Evolutionary conservation across 2,113 vertebrate genomes (phyloP).

Genomic region (Syrrhaptes paradoxus): DNA sequence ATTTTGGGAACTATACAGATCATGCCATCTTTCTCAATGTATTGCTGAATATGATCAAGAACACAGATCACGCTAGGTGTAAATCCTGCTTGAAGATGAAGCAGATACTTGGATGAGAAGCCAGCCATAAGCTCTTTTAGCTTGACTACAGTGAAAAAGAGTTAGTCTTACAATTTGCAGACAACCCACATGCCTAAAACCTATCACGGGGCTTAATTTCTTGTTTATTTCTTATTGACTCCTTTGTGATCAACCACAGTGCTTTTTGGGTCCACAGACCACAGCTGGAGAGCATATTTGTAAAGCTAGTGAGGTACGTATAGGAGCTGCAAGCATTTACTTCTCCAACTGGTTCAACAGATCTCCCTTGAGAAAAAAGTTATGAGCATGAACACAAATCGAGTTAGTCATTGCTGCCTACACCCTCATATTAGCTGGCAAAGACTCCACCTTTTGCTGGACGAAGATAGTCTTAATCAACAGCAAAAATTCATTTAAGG

Average conservation of each 20-base stretch:
- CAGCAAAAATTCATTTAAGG: constrained; percentile 56
- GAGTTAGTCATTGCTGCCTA: constrained; percentile 5
- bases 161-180: neutral
- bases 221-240: neutral
- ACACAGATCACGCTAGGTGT: neutral
- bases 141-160: neutral
- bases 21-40: neutral
- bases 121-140: neutral
- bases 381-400: neutral
- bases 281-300: neutral
- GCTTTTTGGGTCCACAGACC: neutral
- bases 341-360: neutral
- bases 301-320: neutral
- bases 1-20: neutral
- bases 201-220: neutral
- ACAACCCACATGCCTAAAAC: neutral
- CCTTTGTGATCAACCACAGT: neutral
- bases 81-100: neutral
- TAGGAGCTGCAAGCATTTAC: neutral
- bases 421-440: constrained; percentile 47
- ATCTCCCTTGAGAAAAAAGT: neutral
- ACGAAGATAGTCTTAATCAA: constrained; percentile 62
- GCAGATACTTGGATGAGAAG: neutral
- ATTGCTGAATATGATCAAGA: neutral
- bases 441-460: constrained; percentile 43